Evolutionary conservation across 2,797 vertebrate genomes (phyloP).

Genomic region (Mareca penelope): DNA sequence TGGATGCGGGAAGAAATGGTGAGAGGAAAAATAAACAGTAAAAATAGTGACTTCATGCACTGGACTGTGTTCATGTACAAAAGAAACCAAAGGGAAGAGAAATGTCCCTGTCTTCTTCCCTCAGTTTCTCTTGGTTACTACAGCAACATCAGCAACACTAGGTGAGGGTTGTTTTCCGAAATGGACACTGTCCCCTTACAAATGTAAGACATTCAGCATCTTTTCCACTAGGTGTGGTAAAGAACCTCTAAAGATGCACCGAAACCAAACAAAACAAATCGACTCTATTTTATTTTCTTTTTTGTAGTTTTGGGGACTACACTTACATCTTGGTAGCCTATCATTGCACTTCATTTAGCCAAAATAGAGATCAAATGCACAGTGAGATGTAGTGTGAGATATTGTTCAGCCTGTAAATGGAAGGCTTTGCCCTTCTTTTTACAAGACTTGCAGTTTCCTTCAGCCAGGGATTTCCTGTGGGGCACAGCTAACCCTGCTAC

Average conservation of each 20-base stretch:
- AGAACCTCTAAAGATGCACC: background rate
- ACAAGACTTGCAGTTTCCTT: constrained; percentile 50
- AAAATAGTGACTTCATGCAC: background rate
- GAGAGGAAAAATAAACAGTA: background rate
- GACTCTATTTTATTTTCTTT: background rate
- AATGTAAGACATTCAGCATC: background rate
- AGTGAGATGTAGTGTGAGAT: background rate
- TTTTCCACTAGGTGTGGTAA: background rate
- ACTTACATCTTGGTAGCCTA: background rate
- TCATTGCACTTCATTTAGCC: background rate
- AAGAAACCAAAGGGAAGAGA: background rate
- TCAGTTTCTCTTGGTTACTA: background rate
- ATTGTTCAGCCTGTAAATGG: background rate
- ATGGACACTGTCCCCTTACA: background rate
- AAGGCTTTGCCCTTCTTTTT: constrained; percentile 59
- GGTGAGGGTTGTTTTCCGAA: background rate
- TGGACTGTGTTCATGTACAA: background rate
- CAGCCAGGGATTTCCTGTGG: constrained; percentile 63
- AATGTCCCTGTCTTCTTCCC: background rate
- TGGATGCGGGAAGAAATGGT: background rate
- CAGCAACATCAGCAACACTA: background rate
- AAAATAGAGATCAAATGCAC: background rate
- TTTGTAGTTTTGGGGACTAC: background rate
- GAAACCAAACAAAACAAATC: background rate
- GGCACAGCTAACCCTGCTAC: constrained; percentile 64